Evolutionary conservation across 1,140 invertebrate genomes (phyloP).

Genomic region (Bombus consobrinus): DNA sequence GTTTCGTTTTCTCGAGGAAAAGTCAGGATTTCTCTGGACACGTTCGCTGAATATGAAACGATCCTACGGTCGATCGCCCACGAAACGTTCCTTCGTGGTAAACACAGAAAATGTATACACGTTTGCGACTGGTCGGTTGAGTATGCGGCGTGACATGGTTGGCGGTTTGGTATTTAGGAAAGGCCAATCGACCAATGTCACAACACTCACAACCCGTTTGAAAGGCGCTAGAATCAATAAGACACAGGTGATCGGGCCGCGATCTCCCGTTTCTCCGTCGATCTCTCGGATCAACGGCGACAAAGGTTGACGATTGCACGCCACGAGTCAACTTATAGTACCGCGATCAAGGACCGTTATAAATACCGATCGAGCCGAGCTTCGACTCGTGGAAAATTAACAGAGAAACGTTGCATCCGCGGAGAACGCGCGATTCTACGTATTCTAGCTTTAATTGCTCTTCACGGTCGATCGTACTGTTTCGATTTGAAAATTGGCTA

Average conservation of each 20-base stretch:
- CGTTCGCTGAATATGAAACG: constrained; percentile 6
- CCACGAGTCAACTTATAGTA: constrained; percentile 24
- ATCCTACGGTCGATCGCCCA: constrained; percentile 41
- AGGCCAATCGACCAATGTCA: constrained; percentile 82
- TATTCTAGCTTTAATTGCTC: too few relatives aligned
- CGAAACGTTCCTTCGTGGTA: constrained; percentile 30
- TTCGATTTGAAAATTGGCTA: too few relatives aligned
- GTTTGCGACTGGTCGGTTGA: constrained; percentile 48
- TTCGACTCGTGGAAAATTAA: constrained; percentile 2
- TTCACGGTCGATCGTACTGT: too few relatives aligned
- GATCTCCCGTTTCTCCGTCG: constrained; percentile 40
- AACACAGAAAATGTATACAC: constrained; percentile 41
- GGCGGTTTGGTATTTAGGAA: constrained; percentile 83
- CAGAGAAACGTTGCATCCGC: background rate
- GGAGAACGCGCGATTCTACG: background rate
- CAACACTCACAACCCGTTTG: constrained; percentile 82
- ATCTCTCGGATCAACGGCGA: constrained; percentile 47
- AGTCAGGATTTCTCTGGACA: background rate
- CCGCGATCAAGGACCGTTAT: constrained; percentile 51
- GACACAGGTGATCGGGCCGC: constrained; percentile 63
- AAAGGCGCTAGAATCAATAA: constrained; percentile 79
- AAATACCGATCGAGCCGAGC: constrained; percentile 39
- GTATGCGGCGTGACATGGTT: constrained; percentile 78
- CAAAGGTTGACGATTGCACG: constrained; percentile 59
- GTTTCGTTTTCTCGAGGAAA: background rate